These are phyloP conservation scores for Nothobranchius kuhntae DNA, from an alignment of 2,113 vertebrate genomes.

Conservation along the genomic window DNA sequence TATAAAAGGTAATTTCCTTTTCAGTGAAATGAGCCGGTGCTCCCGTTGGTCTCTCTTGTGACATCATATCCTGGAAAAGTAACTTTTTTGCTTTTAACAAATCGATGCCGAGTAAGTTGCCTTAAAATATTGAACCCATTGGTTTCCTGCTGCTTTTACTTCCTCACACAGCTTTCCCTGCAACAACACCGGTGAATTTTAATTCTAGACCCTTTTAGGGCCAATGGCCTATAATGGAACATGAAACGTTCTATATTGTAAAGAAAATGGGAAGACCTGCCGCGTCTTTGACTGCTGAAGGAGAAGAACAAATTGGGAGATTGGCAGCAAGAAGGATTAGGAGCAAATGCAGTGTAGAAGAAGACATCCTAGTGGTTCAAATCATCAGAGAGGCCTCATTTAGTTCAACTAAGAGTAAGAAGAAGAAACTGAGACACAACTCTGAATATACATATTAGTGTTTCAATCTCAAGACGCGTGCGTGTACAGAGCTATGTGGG, in stretches of 20 bases:
- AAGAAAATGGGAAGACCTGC: constrained; percentile 27
- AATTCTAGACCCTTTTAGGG: constrained; percentile 49
- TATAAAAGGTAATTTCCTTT: constrained; percentile 1
- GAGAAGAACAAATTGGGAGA: constrained; percentile 13
- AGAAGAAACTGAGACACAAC: not conserved
- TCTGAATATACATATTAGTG: constrained; percentile 2
- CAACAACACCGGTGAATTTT: constrained; percentile 47
- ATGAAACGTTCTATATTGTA: constrained; percentile 44
- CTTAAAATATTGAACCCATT: constrained; percentile 36
- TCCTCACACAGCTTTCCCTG: constrained; percentile 46
- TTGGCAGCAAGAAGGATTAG: constrained; percentile 21
- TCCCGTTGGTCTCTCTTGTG: constrained; percentile 9
- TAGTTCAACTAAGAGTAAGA: constrained; percentile 1
- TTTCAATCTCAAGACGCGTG: constrained; percentile 21
- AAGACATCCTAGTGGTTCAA: not conserved
- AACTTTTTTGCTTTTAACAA: constrained; percentile 36
- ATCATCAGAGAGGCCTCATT: constrained; percentile 5
- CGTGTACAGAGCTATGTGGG: constrained; percentile 27
- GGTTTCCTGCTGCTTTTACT: constrained; percentile 48
- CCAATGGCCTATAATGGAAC: constrained; percentile 54
- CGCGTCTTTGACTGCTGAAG: constrained; percentile 15
- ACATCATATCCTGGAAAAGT: constrained; percentile 27
- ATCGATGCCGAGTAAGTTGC: constrained; percentile 40
- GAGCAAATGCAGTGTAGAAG: constrained; percentile 13
- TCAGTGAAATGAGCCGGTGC: constrained; percentile 16